Base-by-base conservation (phyloP, 2,797 vertebrate genomes). In the Bryconaethiops microstoma region DNA sequence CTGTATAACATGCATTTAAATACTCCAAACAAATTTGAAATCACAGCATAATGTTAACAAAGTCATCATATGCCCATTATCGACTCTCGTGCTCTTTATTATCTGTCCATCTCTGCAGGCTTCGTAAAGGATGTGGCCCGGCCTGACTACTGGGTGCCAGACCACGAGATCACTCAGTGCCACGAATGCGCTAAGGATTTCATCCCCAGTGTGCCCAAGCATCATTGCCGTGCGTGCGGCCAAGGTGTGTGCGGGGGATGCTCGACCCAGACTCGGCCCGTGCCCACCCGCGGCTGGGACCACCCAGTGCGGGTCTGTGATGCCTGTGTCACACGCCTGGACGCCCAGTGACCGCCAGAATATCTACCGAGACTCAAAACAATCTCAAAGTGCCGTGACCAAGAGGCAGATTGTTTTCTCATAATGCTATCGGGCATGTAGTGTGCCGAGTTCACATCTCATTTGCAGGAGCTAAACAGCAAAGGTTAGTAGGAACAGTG, bases 151-250 rank as follows among this genome's bases (percentile, higher is more conserved):
- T 96, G 95, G 95, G 90, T 95, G 14, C 94, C 95, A 0, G 95
- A 96, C 82, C 91, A 94, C 23, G 91, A 95, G 85, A 94, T 96
- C 85, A 88, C 83, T 9, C 88, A 90, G 81, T 96, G 95, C 82
- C 89, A 94, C 80, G 86, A 90, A 72, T 96, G 95, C 86, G 81
- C 83, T 29, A 94, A 91, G 82, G 29, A 74, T 45, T 95, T 96
- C 83, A 94, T 90, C 0, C 35, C 91, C 0, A 84, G 78, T 39
- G 92, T 94, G 89, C 92, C 94, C 60, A 95, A 95, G 87, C 95
- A 96, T 87, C 95, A 96, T 92, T 96, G 95, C 89, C 89, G 95
- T 80, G 94, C 94, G 1, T 96, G 95, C 2, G 95, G 95, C 0
- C 91, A 95, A 88, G 95, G 95, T 0, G 93, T 96, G 86, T 96